These are phyloP conservation scores for Esperia sulphurella DNA, from an alignment of 2,888 invertebrate species.

Conservation along the genomic window DNA sequence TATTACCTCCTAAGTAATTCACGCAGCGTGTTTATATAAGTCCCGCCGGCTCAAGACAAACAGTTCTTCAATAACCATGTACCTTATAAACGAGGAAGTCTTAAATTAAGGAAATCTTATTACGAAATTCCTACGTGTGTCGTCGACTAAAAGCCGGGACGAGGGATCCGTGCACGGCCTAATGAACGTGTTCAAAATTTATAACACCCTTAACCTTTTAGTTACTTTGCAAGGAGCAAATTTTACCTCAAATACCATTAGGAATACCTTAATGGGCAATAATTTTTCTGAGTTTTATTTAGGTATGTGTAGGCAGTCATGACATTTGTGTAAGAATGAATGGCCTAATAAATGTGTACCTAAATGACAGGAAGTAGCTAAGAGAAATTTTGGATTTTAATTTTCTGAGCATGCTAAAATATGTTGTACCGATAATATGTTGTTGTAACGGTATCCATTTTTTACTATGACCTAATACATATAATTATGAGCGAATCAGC, in stretches of 20 bases:
- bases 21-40: neutral
- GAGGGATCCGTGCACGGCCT: slow-evolving; percentile 50
- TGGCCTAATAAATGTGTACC: neutral
- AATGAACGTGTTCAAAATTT: slow-evolving; percentile 76
- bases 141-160: slow-evolving; percentile 61
- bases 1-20: neutral
- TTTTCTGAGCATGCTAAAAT: too few species aligned
- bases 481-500: too few species aligned
- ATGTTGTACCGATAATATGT: too few species aligned
- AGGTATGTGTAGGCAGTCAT: too few species aligned
- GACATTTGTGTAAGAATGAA: neutral
- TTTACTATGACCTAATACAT: too few species aligned
- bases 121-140: slow-evolving; percentile 76
- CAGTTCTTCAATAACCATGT: slow-evolving; percentile 21
- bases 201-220: slow-evolving; percentile 69
- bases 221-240: slow-evolving; percentile 53
- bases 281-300: slow-evolving; percentile 16
- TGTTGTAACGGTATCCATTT: too few species aligned
- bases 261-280: slow-evolving; percentile 27
- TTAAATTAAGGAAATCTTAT: slow-evolving; percentile 76
- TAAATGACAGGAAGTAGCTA: too few species aligned
- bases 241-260: slow-evolving; percentile 45
- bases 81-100: slow-evolving; percentile 33
- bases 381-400: too few species aligned
- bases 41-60: slow-evolving; percentile 8